Conservation (phyloP, 2,797 vertebrate genomes). For the Gobionotothen gibberifrons region DNA sequence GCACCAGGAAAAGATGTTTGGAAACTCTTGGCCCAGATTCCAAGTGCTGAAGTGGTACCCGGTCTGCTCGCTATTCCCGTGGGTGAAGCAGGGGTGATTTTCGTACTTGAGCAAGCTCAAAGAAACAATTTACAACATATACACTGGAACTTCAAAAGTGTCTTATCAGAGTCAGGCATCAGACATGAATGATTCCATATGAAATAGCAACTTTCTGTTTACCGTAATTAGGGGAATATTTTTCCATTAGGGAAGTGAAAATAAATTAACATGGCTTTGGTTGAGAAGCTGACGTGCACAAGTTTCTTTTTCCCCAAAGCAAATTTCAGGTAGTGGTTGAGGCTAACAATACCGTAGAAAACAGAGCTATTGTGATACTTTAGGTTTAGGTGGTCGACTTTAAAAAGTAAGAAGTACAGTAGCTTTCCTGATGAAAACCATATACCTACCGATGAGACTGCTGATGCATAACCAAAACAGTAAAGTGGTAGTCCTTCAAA, state of each 20-base stretch:
- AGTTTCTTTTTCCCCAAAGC: slow-evolving; percentile 33
- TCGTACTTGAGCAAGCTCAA: slow-evolving; percentile 85
- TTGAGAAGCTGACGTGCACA: slow-evolving; percentile 72
- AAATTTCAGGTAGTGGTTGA: slow-evolving; percentile 33
- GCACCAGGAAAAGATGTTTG: slow-evolving; percentile 87
- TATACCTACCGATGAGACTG: neutral
- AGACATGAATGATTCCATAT: slow-evolving; percentile 90
- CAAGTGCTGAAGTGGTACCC: slow-evolving; percentile 78
- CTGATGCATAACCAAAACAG: neutral
- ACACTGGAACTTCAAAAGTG: slow-evolving; percentile 89
- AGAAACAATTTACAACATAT: slow-evolving; percentile 88
- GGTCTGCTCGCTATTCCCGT: slow-evolving; percentile 78
- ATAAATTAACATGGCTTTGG: slow-evolving; percentile 84
- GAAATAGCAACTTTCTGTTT: slow-evolving; percentile 88
- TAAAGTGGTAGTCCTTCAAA: neutral
- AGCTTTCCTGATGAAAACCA: neutral
- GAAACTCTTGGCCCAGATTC: slow-evolving; percentile 81
- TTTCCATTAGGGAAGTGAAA: slow-evolving; percentile 88
- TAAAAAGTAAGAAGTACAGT: neutral
- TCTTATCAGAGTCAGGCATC: slow-evolving; percentile 87
- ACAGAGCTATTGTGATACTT: neutral
- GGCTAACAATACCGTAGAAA: slow-evolving; percentile 21
- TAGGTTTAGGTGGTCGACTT: neutral
- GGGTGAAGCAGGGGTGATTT: slow-evolving; percentile 85
- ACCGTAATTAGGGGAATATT: slow-evolving; percentile 88